Percentiles rank a stretch among this genome's conserved stretches.
Evolutionary conservation across 2,888 invertebrate species (phyloP).

Genomic region (Meghimatium bilineatum): DNA sequence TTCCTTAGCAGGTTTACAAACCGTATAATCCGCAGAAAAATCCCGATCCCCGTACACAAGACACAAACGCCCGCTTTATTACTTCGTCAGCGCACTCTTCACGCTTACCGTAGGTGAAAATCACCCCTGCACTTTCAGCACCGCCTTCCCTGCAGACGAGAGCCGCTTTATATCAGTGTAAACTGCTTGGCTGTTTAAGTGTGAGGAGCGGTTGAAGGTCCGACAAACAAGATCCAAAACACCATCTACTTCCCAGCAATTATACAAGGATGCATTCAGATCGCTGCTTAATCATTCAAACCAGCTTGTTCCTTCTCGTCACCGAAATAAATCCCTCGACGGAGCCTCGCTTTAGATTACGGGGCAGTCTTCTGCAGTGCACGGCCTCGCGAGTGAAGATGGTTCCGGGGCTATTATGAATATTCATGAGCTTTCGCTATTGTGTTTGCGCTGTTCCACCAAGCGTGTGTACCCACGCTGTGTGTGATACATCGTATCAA

Average conservation of each 20-base stretch:
- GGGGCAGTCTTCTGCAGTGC: conserved; percentile 54
- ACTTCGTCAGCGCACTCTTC: background rate
- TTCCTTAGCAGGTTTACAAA: background rate
- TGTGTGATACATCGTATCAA: conserved; percentile 34
- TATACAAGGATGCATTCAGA: conserved; percentile 27
- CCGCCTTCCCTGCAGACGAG: background rate
- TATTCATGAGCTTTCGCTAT: conserved; percentile 52
- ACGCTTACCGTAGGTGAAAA: background rate
- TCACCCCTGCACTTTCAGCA: background rate
- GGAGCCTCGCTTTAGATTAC: conserved; percentile 51
- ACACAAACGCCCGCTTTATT: background rate
- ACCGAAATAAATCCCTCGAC: conserved; percentile 45
- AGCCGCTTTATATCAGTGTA: conserved; percentile 12
- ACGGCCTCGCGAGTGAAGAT: conserved; percentile 51
- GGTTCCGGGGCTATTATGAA: conserved; percentile 50
- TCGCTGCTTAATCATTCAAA: conserved; percentile 42
- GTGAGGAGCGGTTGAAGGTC: background rate
- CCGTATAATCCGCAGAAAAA: background rate
- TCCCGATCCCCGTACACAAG: background rate
- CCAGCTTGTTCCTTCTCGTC: background rate
- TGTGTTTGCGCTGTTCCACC: conserved; percentile 57
- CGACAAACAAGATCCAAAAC: conserved; percentile 11
- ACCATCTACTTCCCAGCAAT: conserved; percentile 25
- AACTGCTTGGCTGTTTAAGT: conserved; percentile 5
- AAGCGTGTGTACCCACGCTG: conserved; percentile 37